phyloP scores from a whole-genome alignment of 2,888 invertebrate genomes.

The Pristionchus mayeri region DNA sequence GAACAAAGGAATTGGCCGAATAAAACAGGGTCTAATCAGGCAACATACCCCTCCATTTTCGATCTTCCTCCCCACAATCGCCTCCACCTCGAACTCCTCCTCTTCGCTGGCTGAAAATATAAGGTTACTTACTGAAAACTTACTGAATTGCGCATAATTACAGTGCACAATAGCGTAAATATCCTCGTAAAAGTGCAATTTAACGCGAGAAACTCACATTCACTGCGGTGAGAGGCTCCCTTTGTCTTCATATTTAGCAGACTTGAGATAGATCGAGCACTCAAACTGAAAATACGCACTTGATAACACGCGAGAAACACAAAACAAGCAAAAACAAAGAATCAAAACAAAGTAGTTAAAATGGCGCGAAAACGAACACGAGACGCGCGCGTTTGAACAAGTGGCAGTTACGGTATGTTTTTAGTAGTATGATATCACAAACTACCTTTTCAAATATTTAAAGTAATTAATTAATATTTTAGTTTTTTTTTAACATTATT shows the following conservation, averaged over 20 bases:
- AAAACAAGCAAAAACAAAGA: background rate
- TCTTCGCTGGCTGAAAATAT: background rate
- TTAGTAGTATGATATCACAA: too few relatives aligned
- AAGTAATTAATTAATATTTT: too few relatives aligned
- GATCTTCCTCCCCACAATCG: background rate
- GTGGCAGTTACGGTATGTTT: too few relatives aligned
- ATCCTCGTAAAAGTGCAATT: too few relatives aligned
- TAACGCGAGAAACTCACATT: too few relatives aligned
- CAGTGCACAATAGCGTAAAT: background rate
- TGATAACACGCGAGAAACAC: background rate
- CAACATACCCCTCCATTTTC: background rate
- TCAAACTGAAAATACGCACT: background rate
- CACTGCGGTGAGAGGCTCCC: too few relatives aligned
- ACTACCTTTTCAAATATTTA: too few relatives aligned
- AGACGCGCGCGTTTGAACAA: background rate
- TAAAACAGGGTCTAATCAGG: too few relatives aligned
- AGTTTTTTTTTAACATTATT: too few relatives aligned
- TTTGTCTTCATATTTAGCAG: too few relatives aligned
- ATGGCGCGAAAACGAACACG: background rate
- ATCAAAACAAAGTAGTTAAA: background rate
- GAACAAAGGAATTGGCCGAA: too few relatives aligned
- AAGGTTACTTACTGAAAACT: background rate
- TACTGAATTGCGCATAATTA: background rate
- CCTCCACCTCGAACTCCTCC: constrained; percentile 37
- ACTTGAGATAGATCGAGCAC: too few relatives aligned